Base-by-base conservation (phyloP, 2,797 vertebrate species). In the Perodicticus potto region DNA sequence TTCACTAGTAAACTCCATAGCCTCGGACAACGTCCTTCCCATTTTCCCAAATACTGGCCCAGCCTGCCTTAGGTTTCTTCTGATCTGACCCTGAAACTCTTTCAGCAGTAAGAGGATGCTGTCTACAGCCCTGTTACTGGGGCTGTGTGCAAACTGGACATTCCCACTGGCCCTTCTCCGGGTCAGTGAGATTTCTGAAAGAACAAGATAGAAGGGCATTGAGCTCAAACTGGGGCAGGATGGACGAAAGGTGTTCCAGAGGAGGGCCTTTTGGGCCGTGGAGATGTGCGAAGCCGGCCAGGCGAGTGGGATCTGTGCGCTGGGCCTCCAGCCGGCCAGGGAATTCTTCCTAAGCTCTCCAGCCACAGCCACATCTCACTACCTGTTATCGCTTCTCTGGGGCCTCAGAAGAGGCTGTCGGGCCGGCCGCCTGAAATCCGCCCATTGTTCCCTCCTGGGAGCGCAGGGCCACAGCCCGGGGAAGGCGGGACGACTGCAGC, bases 401-500 rank as follows among this genome's bases (percentile, higher is more conserved):
- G 74, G 32, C 34, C 69, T 32, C 57, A 12, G 63, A 88, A 17
- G 16, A 45, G n/a, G 65, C 74, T 11, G 61, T 29, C 3, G 8
- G 43, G n/a, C 29, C 2, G 20, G 43, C 61, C 11, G 17, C 77
- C 40, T 19, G 40, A 45, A 80, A 72, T 13, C 78, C 34, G 32
- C 53, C 61, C 61, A 61, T 22, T 49, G 89, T 61, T 82, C 57
- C 73, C 70, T 74, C 59, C 37, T 0, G 49, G 86, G 93, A 22
- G 70, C 2, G 4, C 16, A 29, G 22, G 9, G 19, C 16, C 37
- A 0, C 10, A 23, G 16, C 67, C 77, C n/a, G 1, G 0, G 1
- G 7, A 0, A 0, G 9, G 3, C 0, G 5, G 20, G 59, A 53
- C 10, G 2, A 22, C 32, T 0, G 32, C 27, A 5, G 7, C 23